phyloP scores from a whole-genome alignment of 2,113 vertebrate species.

The Promerops cafer region DNA sequence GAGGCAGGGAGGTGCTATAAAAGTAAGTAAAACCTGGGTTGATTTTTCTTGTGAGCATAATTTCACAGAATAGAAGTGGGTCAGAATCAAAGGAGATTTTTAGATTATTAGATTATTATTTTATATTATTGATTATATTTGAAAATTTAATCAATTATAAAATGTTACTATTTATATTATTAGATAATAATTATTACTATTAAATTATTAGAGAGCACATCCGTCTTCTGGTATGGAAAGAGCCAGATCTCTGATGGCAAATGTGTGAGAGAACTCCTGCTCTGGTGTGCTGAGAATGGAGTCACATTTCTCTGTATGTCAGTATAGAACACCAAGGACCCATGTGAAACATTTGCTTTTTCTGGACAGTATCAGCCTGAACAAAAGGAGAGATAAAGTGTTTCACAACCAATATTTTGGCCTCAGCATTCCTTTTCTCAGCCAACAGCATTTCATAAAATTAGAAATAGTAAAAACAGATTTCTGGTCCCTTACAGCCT shows the following conservation, averaged over 20 bases:
- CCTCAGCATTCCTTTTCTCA: neutral
- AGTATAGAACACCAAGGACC: neutral
- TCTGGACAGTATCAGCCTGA: neutral
- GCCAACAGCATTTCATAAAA: neutral
- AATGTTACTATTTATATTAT: neutral
- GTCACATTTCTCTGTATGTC: fast-evolving
- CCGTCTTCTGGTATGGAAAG: neutral
- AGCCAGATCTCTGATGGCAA: neutral
- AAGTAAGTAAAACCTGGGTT: neutral
- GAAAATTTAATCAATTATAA: neutral
- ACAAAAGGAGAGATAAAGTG: neutral
- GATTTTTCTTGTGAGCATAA: neutral
- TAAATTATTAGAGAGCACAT: neutral
- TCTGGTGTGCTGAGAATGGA: neutral
- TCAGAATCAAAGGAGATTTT: neutral
- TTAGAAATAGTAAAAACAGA: neutral
- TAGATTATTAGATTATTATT: neutral
- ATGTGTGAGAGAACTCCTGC: neutral
- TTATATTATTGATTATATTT: neutral
- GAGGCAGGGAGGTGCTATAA: neutral
- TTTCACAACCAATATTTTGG: neutral
- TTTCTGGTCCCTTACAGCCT: neutral
- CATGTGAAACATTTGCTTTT: neutral
- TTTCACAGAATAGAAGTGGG: neutral
- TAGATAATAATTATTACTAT: neutral